Percentiles rank a stretch among this genome's conserved stretches.
phyloP scores from a whole-genome alignment of 2,888 invertebrate species.

The Synergus japonicus region DNA sequence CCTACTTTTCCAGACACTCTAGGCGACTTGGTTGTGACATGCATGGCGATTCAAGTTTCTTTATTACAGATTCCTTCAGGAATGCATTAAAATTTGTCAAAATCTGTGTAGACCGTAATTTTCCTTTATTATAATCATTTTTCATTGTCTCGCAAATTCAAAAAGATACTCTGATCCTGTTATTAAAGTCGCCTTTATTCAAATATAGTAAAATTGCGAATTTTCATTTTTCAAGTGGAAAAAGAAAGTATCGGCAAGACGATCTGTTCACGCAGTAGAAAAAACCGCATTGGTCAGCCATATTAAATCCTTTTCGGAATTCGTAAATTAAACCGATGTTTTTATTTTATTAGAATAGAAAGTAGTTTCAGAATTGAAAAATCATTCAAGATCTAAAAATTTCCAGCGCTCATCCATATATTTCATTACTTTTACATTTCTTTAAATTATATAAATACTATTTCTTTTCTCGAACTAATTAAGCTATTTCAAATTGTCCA shows the following conservation, averaged over 20 bases:
- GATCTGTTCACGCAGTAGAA: background rate
- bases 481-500: background rate
- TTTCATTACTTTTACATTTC: no score
- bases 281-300: background rate
- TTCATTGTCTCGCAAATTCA: background rate
- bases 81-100: background rate
- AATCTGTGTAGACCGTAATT: background rate
- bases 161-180: background rate
- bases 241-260: background rate
- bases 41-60: slow-evolving; percentile 8
- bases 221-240: background rate
- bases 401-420: background rate
- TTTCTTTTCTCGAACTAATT: background rate
- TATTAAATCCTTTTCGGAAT: background rate
- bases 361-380: background rate
- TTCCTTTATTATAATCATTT: background rate
- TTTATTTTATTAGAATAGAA: background rate
- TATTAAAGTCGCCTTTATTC: no score
- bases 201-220: no score
- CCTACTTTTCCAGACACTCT: slow-evolving; percentile 14
- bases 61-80: background rate
- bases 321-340: background rate
- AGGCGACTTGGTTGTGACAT: slow-evolving; percentile 21
- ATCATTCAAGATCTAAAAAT: background rate
- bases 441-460: background rate